Percentiles rank a stretch among this genome's conserved stretches.
Conservation (phyloP, 2,113 vertebrate genomes). For the Sturnira hondurensis region DNA sequence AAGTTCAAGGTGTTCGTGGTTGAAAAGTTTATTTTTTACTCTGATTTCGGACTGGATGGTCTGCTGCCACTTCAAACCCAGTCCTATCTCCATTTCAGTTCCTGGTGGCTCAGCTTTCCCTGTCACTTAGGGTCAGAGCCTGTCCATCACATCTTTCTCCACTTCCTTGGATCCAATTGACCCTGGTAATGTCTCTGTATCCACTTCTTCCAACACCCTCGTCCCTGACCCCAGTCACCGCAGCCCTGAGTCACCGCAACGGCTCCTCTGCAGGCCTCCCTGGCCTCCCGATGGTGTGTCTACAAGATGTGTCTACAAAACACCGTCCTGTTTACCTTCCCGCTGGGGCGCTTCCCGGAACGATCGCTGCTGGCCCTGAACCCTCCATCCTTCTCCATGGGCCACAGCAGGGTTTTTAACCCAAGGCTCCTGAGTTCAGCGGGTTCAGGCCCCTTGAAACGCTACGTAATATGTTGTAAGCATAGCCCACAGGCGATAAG, state of each 20-base stretch:
- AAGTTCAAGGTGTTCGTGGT: neutral
- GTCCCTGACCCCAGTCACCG: neutral
- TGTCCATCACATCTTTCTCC: neutral
- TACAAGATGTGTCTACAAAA: neutral
- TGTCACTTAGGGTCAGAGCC: neutral
- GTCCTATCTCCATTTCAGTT: neutral
- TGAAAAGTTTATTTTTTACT: neutral
- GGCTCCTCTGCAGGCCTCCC: neutral
- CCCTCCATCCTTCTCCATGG: neutral
- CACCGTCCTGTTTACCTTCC: neutral
- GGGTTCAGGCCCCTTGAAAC: neutral
- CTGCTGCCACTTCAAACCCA: neutral
- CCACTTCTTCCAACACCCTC: neutral
- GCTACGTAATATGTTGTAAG: neutral
- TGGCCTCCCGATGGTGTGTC: fast-evolving
- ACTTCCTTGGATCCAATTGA: neutral
- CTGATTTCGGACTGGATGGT: neutral
- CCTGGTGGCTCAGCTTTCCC: neutral
- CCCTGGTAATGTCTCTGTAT: neutral
- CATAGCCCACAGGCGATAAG: neutral
- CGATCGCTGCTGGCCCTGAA: neutral
- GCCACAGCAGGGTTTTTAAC: neutral
- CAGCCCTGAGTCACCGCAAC: neutral
- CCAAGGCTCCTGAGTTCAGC: neutral
- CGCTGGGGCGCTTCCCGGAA: neutral